These are phyloP conservation scores for Helarctos malayanus DNA, from an alignment of 2,797 vertebrate species.

Conservation along the genomic window DNA sequence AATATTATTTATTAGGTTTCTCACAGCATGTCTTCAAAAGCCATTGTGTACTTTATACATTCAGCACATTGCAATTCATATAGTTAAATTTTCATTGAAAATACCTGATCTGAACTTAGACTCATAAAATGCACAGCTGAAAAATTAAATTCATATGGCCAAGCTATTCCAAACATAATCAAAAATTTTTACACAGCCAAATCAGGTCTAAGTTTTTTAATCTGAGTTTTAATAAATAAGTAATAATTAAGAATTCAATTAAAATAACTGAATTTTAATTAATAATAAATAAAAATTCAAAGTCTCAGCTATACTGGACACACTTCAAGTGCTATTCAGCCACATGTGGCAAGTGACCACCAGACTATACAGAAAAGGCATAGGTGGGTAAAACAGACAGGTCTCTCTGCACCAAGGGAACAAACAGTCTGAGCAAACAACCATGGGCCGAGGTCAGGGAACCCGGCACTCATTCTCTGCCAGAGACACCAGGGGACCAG, in stretches of 20 bases:
- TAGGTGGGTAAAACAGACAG: neutral
- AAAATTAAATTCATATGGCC: neutral
- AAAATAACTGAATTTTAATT: neutral
- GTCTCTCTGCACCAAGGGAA: neutral
- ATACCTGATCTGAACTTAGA: neutral
- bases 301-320: neutral
- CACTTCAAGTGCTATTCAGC: neutral
- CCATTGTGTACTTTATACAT: neutral
- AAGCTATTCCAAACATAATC: neutral
- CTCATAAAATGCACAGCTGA: neutral
- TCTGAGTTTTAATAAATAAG: slow-evolving; percentile 19
- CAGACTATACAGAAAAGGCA: neutral
- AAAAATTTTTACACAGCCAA: neutral
- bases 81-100: neutral
- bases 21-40: neutral
- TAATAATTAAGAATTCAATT: neutral
- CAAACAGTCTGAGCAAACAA: neutral
- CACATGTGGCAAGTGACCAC: neutral
- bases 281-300: neutral
- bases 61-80: neutral
- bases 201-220: neutral
- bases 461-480: neutral
- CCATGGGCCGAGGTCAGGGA: neutral
- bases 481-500: neutral
- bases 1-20: neutral